phyloP scores from a whole-genome alignment of 2,113 vertebrate genomes.

The Panthera uncia region DNA sequence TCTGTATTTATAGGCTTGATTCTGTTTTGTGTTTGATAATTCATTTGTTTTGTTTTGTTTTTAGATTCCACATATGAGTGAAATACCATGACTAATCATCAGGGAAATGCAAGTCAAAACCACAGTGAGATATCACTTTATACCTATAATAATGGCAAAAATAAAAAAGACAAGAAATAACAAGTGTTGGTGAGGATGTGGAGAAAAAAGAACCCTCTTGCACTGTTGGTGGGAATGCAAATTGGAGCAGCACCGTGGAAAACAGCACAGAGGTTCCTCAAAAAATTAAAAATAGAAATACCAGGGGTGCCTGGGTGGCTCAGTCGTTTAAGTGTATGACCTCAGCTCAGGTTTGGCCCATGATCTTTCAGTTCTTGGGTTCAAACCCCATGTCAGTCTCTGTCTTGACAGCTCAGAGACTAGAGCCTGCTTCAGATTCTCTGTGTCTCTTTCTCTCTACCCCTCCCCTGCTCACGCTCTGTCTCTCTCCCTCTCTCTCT shows the following conservation, averaged over 20 bases:
- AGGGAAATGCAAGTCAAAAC: background rate
- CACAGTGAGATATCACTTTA: background rate
- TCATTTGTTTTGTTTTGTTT: background rate
- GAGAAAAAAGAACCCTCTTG: background rate
- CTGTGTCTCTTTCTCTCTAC: too few species aligned
- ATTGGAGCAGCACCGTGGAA: background rate
- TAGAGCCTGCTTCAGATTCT: too few species aligned
- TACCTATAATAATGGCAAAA: background rate
- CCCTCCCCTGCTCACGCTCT: too few species aligned
- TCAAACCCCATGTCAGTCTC: too few species aligned
- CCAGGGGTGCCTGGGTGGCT: too few species aligned
- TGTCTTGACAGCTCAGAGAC: too few species aligned
- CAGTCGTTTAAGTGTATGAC: too few species aligned
- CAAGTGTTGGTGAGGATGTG: background rate
- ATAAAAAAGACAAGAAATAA: background rate
- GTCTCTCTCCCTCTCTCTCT: too few species aligned
- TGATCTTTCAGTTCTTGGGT: too few species aligned
- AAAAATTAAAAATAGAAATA: background rate
- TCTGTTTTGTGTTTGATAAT: background rate
- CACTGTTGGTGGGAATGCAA: background rate
- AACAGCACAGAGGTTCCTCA: background rate
- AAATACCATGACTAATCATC: background rate
- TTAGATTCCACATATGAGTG: background rate
- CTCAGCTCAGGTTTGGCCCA: too few species aligned
- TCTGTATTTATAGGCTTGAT: background rate